Evolutionary conservation across 2,113 vertebrate species (phyloP).

Genomic region (Cyprinus carpio): DNA sequence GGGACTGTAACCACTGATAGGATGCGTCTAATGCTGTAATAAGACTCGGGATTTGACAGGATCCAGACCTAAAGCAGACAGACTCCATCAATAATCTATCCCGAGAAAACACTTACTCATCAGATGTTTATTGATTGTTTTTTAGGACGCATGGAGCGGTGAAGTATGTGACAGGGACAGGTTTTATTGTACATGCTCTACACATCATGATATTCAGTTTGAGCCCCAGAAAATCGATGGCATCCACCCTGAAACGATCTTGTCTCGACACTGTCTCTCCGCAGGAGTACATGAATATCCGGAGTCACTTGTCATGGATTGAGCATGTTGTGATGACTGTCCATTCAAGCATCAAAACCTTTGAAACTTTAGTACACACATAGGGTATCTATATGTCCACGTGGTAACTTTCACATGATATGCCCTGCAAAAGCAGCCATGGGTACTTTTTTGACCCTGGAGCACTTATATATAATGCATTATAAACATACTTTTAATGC

Average conservation of each 20-base stretch:
- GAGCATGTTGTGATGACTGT: background rate
- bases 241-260: background rate
- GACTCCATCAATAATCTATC: conserved; percentile 43
- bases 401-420: background rate
- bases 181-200: conserved; percentile 16
- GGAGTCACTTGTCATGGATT: background rate
- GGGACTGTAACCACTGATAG: background rate
- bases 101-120: conserved; percentile 37
- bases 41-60: background rate
- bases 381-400: background rate
- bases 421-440: too few relatives aligned
- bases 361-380: background rate
- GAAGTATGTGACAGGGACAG: conserved; percentile 12
- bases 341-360: background rate
- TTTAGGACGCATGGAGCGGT: background rate
- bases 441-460: background rate
- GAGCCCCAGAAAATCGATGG: background rate
- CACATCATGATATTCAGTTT: background rate
- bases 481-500: too few relatives aligned
- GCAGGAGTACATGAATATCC: background rate
- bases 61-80: background rate
- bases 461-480: background rate
- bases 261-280: background rate
- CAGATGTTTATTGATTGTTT: conserved; percentile 37
- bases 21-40: conserved; percentile 17